A percentile compares a stretch with the other conserved stretches of the same genome.
Evolutionary conservation across 2,888 invertebrate genomes (phyloP).

Genomic region (Lasioglossum lativentre): DNA sequence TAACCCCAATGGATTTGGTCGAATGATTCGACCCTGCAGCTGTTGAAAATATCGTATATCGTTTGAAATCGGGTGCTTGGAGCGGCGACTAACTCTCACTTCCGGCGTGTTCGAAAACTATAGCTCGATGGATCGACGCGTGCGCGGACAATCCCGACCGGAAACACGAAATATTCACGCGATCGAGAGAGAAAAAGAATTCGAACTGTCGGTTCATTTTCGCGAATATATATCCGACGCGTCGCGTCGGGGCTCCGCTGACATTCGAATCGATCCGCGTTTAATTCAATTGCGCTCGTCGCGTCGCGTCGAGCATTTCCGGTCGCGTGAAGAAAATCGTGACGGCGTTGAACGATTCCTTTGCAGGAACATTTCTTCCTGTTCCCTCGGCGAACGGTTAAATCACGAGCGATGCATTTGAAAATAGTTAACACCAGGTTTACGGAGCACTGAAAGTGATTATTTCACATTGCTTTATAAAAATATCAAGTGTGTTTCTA

Average conservation of each 20-base stretch:
- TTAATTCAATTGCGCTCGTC: constrained; percentile 9
- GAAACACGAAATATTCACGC: constrained; percentile 19
- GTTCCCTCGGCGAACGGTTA: neutral
- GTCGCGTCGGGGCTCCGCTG: neutral
- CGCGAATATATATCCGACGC: neutral
- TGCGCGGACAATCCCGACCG: neutral
- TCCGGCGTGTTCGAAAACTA: constrained; percentile 17
- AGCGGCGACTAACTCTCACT: constrained; percentile 37
- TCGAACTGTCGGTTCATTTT: neutral
- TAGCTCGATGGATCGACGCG: constrained; percentile 9
- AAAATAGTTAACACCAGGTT: neutral
- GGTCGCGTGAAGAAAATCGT: neutral
- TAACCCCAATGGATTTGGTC: constrained; percentile 21
- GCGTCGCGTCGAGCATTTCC: constrained; percentile 7
- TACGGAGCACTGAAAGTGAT: neutral
- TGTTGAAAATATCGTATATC: constrained; percentile 45
- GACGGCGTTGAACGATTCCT: neutral
- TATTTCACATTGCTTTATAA: neutral
- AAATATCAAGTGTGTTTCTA: neutral
- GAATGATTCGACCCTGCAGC: constrained; percentile 37
- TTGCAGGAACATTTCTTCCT: neutral
- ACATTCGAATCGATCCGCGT: constrained; percentile 14
- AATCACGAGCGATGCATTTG: neutral
- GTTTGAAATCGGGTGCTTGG: constrained; percentile 47
- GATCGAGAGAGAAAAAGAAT: neutral